Conservation (phyloP, 2,888 invertebrate genomes). For the Pheosia tremula region DNA sequence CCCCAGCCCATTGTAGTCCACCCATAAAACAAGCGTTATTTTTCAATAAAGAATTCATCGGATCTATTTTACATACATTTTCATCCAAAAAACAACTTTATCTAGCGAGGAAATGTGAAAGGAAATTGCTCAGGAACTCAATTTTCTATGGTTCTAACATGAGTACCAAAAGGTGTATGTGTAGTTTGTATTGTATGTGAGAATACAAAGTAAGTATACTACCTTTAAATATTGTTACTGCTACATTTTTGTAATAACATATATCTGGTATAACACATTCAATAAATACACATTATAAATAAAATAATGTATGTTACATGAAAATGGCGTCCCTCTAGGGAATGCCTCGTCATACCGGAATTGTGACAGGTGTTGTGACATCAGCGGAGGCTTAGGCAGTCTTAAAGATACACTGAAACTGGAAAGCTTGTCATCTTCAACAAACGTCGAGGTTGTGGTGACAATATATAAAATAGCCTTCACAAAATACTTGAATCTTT, state of each 20-base stretch:
- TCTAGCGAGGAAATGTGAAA: constrained; percentile 16
- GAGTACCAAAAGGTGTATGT: background rate
- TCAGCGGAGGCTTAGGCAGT: background rate
- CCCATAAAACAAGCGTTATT: background rate
- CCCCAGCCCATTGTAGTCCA: no score
- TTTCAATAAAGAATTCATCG: background rate
- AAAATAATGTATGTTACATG: no score
- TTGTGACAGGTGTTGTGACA: background rate
- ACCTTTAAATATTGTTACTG: background rate
- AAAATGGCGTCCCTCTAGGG: background rate
- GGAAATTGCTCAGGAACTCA: constrained; percentile 32
- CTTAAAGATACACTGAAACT: background rate
- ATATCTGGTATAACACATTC: no score
- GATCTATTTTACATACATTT: constrained; percentile 3
- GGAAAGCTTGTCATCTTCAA: background rate
- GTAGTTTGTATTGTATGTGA: no score
- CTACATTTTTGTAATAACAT: no score
- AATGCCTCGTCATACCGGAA: background rate
- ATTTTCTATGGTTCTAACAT: constrained; percentile 17
- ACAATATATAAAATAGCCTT: background rate
- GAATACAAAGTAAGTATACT: no score
- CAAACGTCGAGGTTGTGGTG: background rate
- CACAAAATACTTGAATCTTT: background rate
- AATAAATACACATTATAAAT: no score
- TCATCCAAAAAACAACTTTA: constrained; percentile 5